phyloP scores from a whole-genome alignment of 2,113 vertebrate genomes.

The Tretioscincus oriximinensis region DNA sequence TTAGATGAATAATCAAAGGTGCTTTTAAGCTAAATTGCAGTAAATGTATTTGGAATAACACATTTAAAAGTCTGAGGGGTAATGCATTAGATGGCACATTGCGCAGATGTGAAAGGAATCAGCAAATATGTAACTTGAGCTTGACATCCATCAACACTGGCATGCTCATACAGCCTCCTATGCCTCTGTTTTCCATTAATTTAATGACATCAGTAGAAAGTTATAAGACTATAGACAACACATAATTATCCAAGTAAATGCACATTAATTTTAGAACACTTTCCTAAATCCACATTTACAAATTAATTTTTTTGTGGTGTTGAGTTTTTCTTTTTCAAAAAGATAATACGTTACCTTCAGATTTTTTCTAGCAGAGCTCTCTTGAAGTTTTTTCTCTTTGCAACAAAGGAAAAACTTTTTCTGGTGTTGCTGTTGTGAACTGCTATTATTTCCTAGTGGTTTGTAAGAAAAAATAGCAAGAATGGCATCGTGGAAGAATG shows the following conservation, averaged over 20 bases:
- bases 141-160: constrained; percentile 41
- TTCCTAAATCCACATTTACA: constrained; percentile 57
- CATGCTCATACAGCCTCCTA: constrained; percentile 20
- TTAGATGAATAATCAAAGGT: constrained; percentile 58
- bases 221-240: constrained; percentile 58
- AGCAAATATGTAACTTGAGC: constrained; percentile 53
- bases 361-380: constrained; percentile 18
- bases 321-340: constrained; percentile 15
- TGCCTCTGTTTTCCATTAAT: constrained; percentile 52
- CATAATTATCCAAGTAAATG: constrained; percentile 62
- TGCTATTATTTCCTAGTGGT: not conserved
- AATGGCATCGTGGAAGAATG: no score
- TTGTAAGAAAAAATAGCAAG: accelerated
- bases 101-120: constrained; percentile 48
- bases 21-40: constrained; percentile 49
- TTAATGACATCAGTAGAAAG: constrained; percentile 40
- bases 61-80: constrained; percentile 49
- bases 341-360: constrained; percentile 8
- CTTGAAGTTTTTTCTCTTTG: constrained; percentile 11
- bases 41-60: constrained; percentile 70
- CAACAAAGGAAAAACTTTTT: constrained; percentile 30
- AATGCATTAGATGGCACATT: constrained; percentile 27
- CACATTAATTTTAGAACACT: constrained; percentile 56
- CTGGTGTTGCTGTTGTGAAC: constrained; percentile 19
- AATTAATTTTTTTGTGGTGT: constrained; percentile 56